Conservation (phyloP, 2,113 vertebrate species). For the Nymphicus hollandicus region DNA sequence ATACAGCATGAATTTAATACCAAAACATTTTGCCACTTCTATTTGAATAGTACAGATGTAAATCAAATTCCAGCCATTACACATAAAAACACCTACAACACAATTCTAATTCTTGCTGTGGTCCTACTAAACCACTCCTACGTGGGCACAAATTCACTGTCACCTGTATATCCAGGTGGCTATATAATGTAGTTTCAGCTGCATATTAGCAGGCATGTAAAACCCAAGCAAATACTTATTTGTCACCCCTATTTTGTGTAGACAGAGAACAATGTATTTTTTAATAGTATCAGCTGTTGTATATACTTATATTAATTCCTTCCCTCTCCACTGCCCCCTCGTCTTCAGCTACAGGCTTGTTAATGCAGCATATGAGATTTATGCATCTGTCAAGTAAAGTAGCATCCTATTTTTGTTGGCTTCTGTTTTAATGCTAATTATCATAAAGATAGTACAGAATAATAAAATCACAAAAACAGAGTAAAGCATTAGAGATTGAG, state of each 20-base stretch:
- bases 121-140: not conserved
- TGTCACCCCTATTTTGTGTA: not conserved
- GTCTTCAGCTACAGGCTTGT: not conserved
- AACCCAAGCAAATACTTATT: not conserved
- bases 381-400: not conserved
- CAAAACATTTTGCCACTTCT: not conserved
- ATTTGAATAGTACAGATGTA: not conserved
- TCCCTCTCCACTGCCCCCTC: not conserved
- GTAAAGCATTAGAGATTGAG: not conserved
- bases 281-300: not conserved
- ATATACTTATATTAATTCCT: not conserved
- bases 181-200: not conserved
- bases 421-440: not conserved
- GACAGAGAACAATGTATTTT: fast-evolving
- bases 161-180: not conserved
- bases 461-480: not conserved
- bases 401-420: not conserved
- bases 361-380: not conserved
- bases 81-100: not conserved
- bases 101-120: not conserved
- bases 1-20: not conserved
- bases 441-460: not conserved
- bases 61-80: not conserved
- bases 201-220: not conserved
- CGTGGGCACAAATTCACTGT: not conserved